Evolutionary conservation across 2,113 vertebrate genomes (phyloP).

Genomic region (Prolemur simus): DNA sequence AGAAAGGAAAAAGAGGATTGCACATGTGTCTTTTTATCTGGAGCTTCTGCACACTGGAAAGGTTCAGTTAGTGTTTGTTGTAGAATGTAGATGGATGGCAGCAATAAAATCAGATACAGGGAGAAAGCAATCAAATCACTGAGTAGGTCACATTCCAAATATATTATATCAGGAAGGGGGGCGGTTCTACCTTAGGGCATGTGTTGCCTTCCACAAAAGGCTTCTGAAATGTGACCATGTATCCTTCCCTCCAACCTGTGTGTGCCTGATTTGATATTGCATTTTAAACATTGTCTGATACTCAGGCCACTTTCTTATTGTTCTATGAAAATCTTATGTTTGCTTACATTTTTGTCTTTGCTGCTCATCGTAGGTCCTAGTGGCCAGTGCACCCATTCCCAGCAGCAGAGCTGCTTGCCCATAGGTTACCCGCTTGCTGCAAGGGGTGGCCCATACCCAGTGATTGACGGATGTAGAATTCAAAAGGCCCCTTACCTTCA

Average conservation of each 20-base stretch:
- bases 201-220: neutral
- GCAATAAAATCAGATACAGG: constrained; percentile 62
- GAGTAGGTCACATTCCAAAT: constrained; percentile 59
- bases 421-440: neutral
- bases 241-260: neutral
- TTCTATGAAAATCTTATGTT: neutral
- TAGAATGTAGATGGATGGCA: constrained; percentile 69
- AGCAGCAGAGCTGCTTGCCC: neutral
- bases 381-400: accelerated
- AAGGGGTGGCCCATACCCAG: neutral
- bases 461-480: neutral
- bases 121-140: constrained; percentile 55
- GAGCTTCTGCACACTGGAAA: neutral
- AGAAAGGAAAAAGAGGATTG: neutral
- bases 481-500: neutral
- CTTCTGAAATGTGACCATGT: neutral
- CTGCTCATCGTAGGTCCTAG: neutral
- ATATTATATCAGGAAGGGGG: constrained; percentile 33
- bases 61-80: neutral
- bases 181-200: constrained; percentile 53
- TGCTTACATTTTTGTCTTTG: neutral
- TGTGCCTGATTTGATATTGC: neutral
- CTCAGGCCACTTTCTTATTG: neutral
- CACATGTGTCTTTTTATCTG: constrained; percentile 49
- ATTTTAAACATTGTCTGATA: neutral